phyloP scores from a whole-genome alignment of 2,113 vertebrate species.

The Rousettus leschenaultii region DNA sequence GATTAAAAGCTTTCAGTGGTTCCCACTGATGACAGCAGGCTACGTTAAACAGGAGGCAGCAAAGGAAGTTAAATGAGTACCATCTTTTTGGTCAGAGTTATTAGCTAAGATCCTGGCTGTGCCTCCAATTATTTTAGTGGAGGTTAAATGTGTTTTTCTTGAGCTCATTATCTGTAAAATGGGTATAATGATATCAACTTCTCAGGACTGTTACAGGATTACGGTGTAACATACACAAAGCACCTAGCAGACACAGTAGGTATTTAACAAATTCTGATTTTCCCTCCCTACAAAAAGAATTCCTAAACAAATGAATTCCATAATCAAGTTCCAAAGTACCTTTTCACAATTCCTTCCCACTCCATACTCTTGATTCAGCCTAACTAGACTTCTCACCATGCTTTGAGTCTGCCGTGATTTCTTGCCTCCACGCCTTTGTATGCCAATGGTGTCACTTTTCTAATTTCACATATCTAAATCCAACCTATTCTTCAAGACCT shows the following conservation, averaged over 20 bases:
- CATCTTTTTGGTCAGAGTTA: neutral
- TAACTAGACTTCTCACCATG: neutral
- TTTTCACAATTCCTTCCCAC: neutral
- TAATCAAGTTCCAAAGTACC: neutral
- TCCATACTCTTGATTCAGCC: neutral
- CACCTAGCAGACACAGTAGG: neutral
- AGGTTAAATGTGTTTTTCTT: neutral
- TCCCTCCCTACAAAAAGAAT: neutral
- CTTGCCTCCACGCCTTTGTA: neutral
- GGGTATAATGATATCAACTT: neutral
- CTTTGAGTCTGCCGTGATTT: neutral
- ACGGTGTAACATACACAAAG: neutral
- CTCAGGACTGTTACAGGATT: neutral
- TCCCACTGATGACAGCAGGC: neutral
- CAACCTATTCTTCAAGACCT: neutral
- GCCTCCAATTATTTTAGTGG: neutral
- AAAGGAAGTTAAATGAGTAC: neutral
- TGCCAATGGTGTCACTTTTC: neutral
- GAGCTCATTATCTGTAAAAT: neutral
- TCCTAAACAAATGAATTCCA: neutral
- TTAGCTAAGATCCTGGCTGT: neutral
- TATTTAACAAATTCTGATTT: neutral
- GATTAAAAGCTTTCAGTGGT: neutral
- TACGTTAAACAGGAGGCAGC: neutral
- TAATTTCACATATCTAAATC: neutral